phyloP scores from a whole-genome alignment of 2,797 vertebrate genomes.

The Delichon dasypus region DNA sequence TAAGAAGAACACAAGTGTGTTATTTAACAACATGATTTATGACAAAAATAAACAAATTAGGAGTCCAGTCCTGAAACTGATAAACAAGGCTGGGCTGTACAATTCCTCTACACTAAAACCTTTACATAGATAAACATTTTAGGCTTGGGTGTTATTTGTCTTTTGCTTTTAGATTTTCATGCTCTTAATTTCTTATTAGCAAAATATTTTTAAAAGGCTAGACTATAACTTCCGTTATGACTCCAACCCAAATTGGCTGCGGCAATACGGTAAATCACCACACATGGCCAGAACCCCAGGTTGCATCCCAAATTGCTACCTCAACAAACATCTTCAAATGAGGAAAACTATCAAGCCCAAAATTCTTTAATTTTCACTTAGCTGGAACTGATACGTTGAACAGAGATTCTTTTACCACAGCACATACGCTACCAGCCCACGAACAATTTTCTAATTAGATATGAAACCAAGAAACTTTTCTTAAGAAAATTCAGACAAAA shows the following conservation, averaged over 20 bases:
- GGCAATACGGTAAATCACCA: background rate
- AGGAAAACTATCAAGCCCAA: background rate
- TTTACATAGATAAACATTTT: background rate
- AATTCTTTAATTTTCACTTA: background rate
- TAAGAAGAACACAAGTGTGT: background rate
- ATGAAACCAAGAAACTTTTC: background rate
- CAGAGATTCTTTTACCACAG: background rate
- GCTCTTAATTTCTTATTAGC: background rate
- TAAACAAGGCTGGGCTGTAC: background rate
- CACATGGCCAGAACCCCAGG: background rate
- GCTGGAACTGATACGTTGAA: background rate
- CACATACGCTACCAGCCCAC: background rate
- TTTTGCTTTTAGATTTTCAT: background rate
- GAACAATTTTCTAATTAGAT: background rate
- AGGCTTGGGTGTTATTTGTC: background rate
- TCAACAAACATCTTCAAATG: background rate
- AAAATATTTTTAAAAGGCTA: background rate
- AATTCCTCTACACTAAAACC: background rate
- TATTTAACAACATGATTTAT: conserved; percentile 17
- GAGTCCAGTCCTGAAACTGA: background rate
- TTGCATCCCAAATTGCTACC: background rate
- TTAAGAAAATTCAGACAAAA: background rate
- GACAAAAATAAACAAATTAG: conserved; percentile 13
- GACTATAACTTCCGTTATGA: background rate
- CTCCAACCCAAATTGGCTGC: background rate